Evolutionary conservation across 1,140 invertebrate species (phyloP).

Genomic region (Drosophila suzukii): DNA sequence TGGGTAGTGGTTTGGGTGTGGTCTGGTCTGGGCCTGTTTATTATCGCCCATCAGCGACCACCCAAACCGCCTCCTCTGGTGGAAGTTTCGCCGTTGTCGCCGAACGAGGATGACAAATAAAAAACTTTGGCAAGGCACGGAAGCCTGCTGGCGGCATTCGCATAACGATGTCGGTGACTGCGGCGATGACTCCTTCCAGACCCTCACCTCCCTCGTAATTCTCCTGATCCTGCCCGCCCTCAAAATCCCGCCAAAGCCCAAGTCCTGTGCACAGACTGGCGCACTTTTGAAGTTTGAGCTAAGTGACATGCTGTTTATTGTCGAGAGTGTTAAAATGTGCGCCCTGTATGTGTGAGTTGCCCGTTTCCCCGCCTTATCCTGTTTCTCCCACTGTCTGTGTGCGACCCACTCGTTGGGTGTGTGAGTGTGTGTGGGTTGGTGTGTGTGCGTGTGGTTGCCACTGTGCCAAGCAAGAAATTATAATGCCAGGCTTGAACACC

Average conservation of each 20-base stretch:
- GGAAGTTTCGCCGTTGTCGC: slow-evolving; percentile 20
- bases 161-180: slow-evolving; percentile 82
- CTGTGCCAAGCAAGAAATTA: slow-evolving; percentile 81
- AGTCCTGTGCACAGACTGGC: slow-evolving; percentile 49
- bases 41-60: slow-evolving; percentile 63
- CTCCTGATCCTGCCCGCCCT: slow-evolving; percentile 8
- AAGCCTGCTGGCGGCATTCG: slow-evolving; percentile 79
- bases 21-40: slow-evolving; percentile 64
- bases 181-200: slow-evolving; percentile 41
- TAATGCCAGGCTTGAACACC: slow-evolving; percentile 76
- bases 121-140: slow-evolving; percentile 72
- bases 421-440: slow-evolving; percentile 5
- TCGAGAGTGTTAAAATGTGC: slow-evolving; percentile 84
- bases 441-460: slow-evolving; percentile 38
- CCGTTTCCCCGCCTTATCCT: slow-evolving; percentile 1
- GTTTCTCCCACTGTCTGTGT: slow-evolving; percentile 17
- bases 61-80: slow-evolving; percentile 8
- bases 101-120: slow-evolving; percentile 73
- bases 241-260: slow-evolving; percentile 13
- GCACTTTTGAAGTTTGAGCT: slow-evolving; percentile 84
- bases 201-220: neutral
- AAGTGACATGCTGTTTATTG: slow-evolving; percentile 85
- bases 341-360: slow-evolving; percentile 46
- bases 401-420: neutral
- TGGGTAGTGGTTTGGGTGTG: neutral